Percentiles rank a stretch among this genome's conserved stretches.
Conservation (phyloP, 2,888 invertebrate species). For the Azorinus chamasolen region DNA sequence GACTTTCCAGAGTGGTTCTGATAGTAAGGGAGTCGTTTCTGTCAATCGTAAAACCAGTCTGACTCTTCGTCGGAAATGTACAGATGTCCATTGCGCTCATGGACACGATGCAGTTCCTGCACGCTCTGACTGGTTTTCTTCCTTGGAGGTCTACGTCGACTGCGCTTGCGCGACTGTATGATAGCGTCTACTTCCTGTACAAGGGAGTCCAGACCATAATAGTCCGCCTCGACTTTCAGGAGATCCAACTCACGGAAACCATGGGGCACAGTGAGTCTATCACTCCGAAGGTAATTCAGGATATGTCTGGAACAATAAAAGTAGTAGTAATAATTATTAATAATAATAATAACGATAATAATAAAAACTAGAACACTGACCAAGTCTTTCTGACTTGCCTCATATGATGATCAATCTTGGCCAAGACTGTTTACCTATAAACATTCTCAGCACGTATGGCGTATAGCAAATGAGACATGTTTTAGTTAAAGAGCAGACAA, state of each 20-base stretch:
- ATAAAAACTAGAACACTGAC: too few relatives aligned
- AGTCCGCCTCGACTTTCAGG: constrained; percentile 74
- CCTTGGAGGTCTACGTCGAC: constrained; percentile 44
- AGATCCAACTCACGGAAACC: constrained; percentile 78
- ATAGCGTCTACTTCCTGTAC: constrained; percentile 68
- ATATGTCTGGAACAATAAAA: constrained; percentile 64
- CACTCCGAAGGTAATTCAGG: constrained; percentile 78
- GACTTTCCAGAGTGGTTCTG: too few relatives aligned
- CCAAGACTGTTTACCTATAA: too few relatives aligned
- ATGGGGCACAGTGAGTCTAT: constrained; percentile 71
- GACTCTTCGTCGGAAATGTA: constrained; percentile 69
- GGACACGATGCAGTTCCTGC: constrained; percentile 44
- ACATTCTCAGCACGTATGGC: too few relatives aligned
- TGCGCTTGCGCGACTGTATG: constrained; percentile 62
- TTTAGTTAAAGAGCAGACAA: too few relatives aligned
- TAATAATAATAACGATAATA: neutral
- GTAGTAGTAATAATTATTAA: too few relatives aligned
- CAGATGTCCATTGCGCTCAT: constrained; percentile 57
- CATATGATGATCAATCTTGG: too few relatives aligned
- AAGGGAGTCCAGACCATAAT: constrained; percentile 72
- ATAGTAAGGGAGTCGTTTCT: too few relatives aligned
- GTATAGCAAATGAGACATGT: too few relatives aligned
- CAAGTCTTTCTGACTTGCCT: too few relatives aligned
- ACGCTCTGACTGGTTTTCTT: constrained; percentile 57
- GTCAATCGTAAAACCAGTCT: constrained; percentile 69